Conservation (phyloP, 1,140 invertebrate genomes). For the Vanessa atalanta region DNA sequence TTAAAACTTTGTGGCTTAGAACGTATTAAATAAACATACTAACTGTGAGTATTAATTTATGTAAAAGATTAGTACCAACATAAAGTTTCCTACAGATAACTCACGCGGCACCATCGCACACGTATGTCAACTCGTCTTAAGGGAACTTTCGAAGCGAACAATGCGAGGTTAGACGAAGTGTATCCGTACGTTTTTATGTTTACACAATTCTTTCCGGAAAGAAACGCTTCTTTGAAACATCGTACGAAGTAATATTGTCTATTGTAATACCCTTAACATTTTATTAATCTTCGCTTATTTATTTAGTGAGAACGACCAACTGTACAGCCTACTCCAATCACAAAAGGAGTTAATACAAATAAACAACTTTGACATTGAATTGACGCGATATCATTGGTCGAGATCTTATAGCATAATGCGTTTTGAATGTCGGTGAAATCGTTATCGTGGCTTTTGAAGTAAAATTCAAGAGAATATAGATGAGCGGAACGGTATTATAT, state of each 20-base stretch:
- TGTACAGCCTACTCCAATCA: too few species aligned
- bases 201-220: slow-evolving; percentile 37
- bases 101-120: slow-evolving; percentile 32
- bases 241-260: background rate
- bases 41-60: background rate
- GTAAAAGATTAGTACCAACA: background rate
- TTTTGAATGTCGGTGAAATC: too few species aligned
- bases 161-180: slow-evolving; percentile 25
- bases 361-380: too few species aligned
- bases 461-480: too few species aligned
- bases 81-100: background rate
- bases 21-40: background rate
- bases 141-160: slow-evolving; percentile 43
- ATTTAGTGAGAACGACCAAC: background rate
- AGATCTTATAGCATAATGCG: too few species aligned
- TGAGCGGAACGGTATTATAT: too few species aligned
- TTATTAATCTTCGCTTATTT: background rate
- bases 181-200: slow-evolving; percentile 32
- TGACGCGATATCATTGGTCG: too few species aligned
- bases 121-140: slow-evolving; percentile 44
- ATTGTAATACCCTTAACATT: background rate
- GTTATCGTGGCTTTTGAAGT: too few species aligned
- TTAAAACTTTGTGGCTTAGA: too few species aligned
- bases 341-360: too few species aligned
- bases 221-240: slow-evolving; percentile 11